These are phyloP conservation scores for Tipula helvola DNA, from an alignment of 2,888 invertebrate species.

Conservation along the genomic window DNA sequence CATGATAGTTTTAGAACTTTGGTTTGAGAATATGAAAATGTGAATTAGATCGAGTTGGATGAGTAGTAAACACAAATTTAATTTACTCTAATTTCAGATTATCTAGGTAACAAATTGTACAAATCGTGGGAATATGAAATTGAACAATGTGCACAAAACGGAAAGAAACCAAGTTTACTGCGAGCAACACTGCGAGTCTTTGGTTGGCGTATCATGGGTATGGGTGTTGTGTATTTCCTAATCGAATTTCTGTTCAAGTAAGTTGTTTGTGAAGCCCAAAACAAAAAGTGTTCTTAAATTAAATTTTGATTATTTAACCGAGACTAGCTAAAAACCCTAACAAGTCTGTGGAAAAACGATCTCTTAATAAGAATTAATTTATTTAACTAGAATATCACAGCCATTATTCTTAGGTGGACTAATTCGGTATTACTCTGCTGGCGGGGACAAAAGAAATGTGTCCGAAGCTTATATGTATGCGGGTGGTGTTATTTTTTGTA, in stretches of 20 bases:
- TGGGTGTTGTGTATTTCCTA: constrained; percentile 44
- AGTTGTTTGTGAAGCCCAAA: constrained; percentile 13
- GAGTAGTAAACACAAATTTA: neutral
- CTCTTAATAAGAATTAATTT: constrained; percentile 12
- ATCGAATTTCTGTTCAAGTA: constrained; percentile 47
- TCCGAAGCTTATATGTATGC: constrained; percentile 64
- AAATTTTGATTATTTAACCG: no score
- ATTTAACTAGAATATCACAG: constrained; percentile 43
- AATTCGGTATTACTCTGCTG: constrained; percentile 42
- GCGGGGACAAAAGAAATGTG: constrained; percentile 4
- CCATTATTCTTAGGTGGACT: constrained; percentile 51
- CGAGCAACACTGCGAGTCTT: constrained; percentile 46
- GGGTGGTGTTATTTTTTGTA: constrained; percentile 56
- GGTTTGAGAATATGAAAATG: no score
- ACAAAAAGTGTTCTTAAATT: no score
- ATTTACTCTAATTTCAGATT: constrained; percentile 20
- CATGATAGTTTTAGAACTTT: no score
- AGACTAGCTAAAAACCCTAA: no score
- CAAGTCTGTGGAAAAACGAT: no score
- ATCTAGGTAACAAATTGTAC: constrained; percentile 45
- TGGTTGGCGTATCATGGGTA: constrained; percentile 42
- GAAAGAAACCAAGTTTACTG: constrained; percentile 40
- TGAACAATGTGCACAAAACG: constrained; percentile 26
- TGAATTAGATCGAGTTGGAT: no score
- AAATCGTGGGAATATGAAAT: constrained; percentile 46